Evolutionary conservation across 2,113 vertebrate genomes (phyloP), one percentile per base, ranked within the genome.

Genomic region (Myotis lucifugus): DNA sequence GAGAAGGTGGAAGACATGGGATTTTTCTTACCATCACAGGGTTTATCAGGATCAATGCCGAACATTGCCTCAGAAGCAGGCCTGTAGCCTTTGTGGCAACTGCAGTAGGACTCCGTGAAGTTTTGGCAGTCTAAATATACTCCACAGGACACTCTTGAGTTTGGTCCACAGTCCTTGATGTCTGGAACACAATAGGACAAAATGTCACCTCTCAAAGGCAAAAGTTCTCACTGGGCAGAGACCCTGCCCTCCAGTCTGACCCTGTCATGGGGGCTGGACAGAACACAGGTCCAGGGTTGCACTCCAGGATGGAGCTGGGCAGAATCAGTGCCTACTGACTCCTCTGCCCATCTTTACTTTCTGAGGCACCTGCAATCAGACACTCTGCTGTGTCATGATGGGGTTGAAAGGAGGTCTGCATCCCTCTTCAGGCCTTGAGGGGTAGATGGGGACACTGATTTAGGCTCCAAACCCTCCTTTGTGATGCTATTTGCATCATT

Each of bases 131-230:
- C 6, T 40, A 66, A 19, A 25, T 48, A 17, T 14, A 9, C 0
- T 34, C 64, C 88, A 56, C 88, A 96, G 37, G 46, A 34, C 13
- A 2, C 21, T 4, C 1, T 0, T 5, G 3, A 12, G 1, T 37
- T 12, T 2, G 10, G 18, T n/a, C 2, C 29, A 88, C 94, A 93
- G 32, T 93, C 72, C 2, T 37, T 50, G 48, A 93, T 83, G n/a
- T 85, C 93, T 96, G 88, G 61, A 96, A 89, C 25, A 77, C n/a
- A 92, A 76, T 9, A 48, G 19, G n/a, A n/a, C 10, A 73, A 48
- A 85, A 6, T 8, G 17, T 91, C 70, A 64, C 37, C 11, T 61
- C 7, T 19, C 17, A 50, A 70, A 78, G 8, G 1, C 10, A 32
- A 13, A 34, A 54, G 46, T 32, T 54, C 21, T 34, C 54, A 54